Evolutionary conservation across 2,797 vertebrate genomes (phyloP), one percentile per base, ranked within the genome.

Genomic region (Mycteria americana): DNA sequence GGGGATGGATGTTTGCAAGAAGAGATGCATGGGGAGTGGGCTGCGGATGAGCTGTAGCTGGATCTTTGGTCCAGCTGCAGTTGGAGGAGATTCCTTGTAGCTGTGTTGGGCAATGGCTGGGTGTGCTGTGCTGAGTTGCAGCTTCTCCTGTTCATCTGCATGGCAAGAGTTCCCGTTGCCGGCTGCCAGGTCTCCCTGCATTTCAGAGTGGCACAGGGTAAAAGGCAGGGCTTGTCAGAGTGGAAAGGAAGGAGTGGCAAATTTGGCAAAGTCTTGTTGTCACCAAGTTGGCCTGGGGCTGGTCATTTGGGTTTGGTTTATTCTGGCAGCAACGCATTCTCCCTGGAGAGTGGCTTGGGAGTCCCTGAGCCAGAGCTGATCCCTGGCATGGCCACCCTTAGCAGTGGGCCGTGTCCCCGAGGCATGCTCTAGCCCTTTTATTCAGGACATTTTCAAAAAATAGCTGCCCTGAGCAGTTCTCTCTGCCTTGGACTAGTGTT

Each of bases 381-480:
- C 35, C 51, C n/a, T 15, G 12, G 63, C 2, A 1, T 9, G 33
- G 62, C 76, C 69, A 87, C 18, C 22, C 73, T 72, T 56, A 68
- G n/a, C 5, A 27, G 46, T 28, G 53, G 62, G 5, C 22, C 11
- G 0, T 86, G 70, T 81, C 90, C 67, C 70, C 19, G 23, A 7
- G 62, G 37, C 54, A 60, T 22, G 24, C 35, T 82, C 65, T 30
- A 69, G 50, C 33, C 69, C 78, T 93, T 94, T 73, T 67, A 79
- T 77, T 76, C 1, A 0, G 75, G 85, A 65, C 31, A 72, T 94
- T 89, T 95, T 78, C 35, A 80, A 88, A 79, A 93, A 76, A 93
- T 72, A 92, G 78, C 85, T 90, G 83, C 70, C 87, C 89, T 84
- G 88, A 95, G 83, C 80, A 78, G 88, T 78, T 93, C 77, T 88